Evolutionary conservation across 2,797 vertebrate genomes (phyloP).

Genomic region (Lagodon rhomboides): DNA sequence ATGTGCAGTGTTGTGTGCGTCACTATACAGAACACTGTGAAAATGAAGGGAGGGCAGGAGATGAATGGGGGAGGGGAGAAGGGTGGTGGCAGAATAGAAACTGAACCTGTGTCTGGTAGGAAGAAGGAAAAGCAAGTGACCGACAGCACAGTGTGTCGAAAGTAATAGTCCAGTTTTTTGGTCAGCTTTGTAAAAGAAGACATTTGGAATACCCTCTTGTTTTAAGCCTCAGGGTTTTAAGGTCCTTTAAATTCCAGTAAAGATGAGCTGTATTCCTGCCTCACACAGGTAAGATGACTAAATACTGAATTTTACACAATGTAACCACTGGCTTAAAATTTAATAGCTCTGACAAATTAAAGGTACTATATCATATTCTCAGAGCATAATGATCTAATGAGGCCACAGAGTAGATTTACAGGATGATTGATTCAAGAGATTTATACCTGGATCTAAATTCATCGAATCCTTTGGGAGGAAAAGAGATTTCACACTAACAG

Average conservation of each 20-base stretch:
- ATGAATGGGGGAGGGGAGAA: background rate
- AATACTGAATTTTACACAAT: background rate
- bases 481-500: background rate
- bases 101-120: slow-evolving; percentile 20
- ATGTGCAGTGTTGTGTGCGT: slow-evolving; percentile 46
- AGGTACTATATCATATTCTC: background rate
- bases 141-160: background rate
- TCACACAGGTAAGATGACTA: slow-evolving; percentile 70
- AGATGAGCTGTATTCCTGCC: slow-evolving; percentile 70
- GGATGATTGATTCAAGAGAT: background rate
- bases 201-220: background rate
- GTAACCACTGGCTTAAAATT: background rate
- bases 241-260: background rate
- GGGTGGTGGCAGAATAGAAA: background rate
- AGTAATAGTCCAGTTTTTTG: background rate
- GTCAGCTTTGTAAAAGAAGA: background rate
- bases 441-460: slow-evolving; percentile 1
- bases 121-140: slow-evolving; percentile 23
- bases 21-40: slow-evolving; percentile 38
- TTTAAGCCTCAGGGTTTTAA: background rate
- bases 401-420: background rate
- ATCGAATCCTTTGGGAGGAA: background rate
- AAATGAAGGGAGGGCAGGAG: slow-evolving; percentile 38
- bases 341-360: background rate
- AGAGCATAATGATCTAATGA: background rate